These are phyloP conservation scores for Erethizon dorsatum DNA, from an alignment of 2,797 vertebrate species.

Conservation along the genomic window DNA sequence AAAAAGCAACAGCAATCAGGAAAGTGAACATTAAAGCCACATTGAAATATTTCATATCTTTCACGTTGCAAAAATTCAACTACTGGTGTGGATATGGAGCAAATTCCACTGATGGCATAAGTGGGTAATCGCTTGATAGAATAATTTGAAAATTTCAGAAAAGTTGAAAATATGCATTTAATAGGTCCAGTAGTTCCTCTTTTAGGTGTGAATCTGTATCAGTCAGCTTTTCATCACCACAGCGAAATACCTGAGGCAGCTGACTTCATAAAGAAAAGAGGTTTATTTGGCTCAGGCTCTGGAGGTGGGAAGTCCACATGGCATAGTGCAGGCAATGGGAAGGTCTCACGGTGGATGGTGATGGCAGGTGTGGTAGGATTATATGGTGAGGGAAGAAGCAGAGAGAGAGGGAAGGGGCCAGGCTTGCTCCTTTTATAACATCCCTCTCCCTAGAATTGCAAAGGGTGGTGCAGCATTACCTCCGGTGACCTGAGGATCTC, in stretches of 20 bases:
- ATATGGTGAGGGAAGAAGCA: background rate
- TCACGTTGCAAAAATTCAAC: background rate
- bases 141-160: background rate
- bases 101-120: background rate
- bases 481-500: background rate
- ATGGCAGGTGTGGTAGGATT: background rate
- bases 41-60: background rate
- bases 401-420: background rate
- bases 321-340: background rate
- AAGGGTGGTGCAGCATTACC: background rate
- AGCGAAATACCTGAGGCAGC: background rate
- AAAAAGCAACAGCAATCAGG: background rate
- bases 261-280: background rate
- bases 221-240: background rate
- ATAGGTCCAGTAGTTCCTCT: background rate
- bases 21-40: background rate
- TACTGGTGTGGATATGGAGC: background rate
- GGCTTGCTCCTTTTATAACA: background rate
- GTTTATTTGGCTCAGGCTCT: background rate
- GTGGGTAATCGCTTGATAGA: background rate
- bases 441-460: background rate
- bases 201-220: background rate
- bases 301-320: background rate
- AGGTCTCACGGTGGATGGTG: background rate
- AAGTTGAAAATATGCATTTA: background rate